A percentile compares a stretch with the other conserved stretches of the same genome.
Evolutionary conservation across 2,888 invertebrate genomes (phyloP).

Genomic region (Julus scandinavius): DNA sequence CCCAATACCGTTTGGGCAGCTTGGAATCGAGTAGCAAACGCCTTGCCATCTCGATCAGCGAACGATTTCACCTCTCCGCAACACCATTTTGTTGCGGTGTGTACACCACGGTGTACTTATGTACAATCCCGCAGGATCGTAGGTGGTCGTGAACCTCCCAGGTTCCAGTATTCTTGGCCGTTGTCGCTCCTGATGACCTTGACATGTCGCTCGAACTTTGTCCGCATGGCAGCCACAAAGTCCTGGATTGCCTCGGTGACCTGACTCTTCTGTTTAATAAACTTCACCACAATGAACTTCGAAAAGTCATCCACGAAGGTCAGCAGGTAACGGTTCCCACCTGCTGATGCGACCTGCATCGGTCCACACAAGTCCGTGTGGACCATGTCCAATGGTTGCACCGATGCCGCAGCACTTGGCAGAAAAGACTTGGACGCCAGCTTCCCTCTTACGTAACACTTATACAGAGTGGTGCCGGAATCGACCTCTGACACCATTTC

Average conservation of each 20-base stretch:
- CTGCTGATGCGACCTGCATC: background rate
- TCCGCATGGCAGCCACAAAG: background rate
- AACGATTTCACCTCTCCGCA: constrained; percentile 60
- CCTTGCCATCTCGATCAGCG: constrained; percentile 59
- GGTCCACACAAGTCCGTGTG: background rate
- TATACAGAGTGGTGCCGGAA: background rate
- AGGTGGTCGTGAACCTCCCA: background rate
- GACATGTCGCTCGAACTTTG: background rate
- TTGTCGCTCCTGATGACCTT: background rate
- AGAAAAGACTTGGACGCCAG: background rate
- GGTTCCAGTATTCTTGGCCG: background rate
- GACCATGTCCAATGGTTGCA: too few relatives aligned
- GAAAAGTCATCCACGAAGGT: background rate
- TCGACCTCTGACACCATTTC: background rate
- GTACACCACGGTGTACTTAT: constrained; percentile 49
- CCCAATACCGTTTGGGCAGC: constrained; percentile 59
- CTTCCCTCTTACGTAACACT: background rate
- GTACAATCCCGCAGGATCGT: background rate
- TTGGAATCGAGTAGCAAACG: constrained; percentile 48
- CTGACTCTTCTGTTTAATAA: background rate
- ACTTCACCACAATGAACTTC: background rate
- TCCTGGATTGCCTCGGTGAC: background rate
- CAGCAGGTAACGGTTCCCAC: background rate
- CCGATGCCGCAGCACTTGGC: background rate
- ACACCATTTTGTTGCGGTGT: constrained; percentile 61